Evolutionary conservation across 2,797 vertebrate genomes (phyloP).

Genomic region (Thunnus albacares): DNA sequence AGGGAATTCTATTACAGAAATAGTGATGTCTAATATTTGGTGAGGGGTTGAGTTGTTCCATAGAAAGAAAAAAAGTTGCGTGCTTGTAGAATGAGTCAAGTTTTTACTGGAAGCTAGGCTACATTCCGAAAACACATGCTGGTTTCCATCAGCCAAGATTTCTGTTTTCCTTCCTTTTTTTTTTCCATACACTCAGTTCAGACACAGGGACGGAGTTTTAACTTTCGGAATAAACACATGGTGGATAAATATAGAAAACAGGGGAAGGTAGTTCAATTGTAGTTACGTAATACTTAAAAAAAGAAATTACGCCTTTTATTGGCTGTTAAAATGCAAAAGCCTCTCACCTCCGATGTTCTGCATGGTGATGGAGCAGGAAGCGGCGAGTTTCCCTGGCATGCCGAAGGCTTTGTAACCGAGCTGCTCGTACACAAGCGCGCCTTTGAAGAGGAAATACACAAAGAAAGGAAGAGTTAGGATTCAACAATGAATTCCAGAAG

Average conservation of each 20-base stretch:
- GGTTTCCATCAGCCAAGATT: conserved; percentile 8
- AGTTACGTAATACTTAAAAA: conserved; percentile 18
- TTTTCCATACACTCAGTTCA: neutral
- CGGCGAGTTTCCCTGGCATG: conserved; percentile 94
- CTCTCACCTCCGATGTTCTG: conserved; percentile 96
- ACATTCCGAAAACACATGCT: conserved; percentile 28
- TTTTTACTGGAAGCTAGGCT: conserved; percentile 39
- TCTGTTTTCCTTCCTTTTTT: neutral
- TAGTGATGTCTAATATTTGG: conserved; percentile 34
- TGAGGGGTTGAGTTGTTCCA: conserved; percentile 12
- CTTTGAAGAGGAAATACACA: conserved; percentile 68
- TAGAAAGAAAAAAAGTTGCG: neutral
- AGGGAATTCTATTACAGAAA: conserved; percentile 17
- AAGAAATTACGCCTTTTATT: neutral
- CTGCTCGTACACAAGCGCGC: conserved; percentile 95
- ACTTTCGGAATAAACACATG: neutral
- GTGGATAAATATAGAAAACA: neutral
- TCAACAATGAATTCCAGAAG: neutral
- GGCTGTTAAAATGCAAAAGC: neutral
- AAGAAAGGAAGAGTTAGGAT: neutral
- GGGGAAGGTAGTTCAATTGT: neutral
- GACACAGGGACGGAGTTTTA: conserved; percentile 31
- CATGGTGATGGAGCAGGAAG: conserved; percentile 95
- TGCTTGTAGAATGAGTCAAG: conserved; percentile 38
- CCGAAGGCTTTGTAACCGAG: conserved; percentile 96